Percentiles rank a stretch among this genome's conserved stretches.
Conservation (phyloP, 2,888 invertebrate genomes). For the Sipunculus nudus region DNA sequence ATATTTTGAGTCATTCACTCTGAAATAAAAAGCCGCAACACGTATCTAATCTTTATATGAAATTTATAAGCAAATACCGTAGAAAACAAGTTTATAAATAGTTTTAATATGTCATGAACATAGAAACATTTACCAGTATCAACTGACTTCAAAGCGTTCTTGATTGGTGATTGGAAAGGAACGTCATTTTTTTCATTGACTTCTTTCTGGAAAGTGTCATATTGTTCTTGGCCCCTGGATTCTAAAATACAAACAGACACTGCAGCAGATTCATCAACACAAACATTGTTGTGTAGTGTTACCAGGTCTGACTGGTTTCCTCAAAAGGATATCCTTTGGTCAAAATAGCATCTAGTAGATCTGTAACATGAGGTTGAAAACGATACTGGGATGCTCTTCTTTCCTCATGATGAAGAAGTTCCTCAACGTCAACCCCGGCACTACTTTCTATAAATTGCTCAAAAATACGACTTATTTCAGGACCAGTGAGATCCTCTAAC, state of each 20-base stretch:
- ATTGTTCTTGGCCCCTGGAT: neutral
- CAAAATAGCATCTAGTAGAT: slow-evolving; percentile 18
- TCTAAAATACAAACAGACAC: neutral
- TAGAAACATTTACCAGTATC: too few species aligned
- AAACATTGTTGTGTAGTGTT: neutral
- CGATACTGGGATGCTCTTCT: slow-evolving; percentile 18
- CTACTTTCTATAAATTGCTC: slow-evolving; percentile 13
- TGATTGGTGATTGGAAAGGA: slow-evolving; percentile 16
- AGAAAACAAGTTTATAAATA: too few species aligned
- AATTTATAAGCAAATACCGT: too few species aligned
- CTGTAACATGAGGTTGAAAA: slow-evolving; percentile 13
- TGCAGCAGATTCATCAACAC: neutral
- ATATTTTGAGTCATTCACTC: neutral
- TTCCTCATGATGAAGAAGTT: slow-evolving; percentile 21
- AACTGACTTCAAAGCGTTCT: too few species aligned
- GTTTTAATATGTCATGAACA: too few species aligned
- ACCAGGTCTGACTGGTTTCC: neutral
- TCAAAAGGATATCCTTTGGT: neutral
- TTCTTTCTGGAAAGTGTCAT: slow-evolving; percentile 2
- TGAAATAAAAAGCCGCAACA: neutral
- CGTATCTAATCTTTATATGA: neutral
- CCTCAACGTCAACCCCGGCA: slow-evolving; percentile 9
- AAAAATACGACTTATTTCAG: slow-evolving; percentile 9
- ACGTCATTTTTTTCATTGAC: slow-evolving; percentile 11
- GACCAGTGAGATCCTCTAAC: slow-evolving; percentile 12